A percentile compares a stretch with the other conserved stretches of the same genome.
Evolutionary conservation across 2,113 vertebrate species (phyloP).

Genomic region (Maccullochella peelii): DNA sequence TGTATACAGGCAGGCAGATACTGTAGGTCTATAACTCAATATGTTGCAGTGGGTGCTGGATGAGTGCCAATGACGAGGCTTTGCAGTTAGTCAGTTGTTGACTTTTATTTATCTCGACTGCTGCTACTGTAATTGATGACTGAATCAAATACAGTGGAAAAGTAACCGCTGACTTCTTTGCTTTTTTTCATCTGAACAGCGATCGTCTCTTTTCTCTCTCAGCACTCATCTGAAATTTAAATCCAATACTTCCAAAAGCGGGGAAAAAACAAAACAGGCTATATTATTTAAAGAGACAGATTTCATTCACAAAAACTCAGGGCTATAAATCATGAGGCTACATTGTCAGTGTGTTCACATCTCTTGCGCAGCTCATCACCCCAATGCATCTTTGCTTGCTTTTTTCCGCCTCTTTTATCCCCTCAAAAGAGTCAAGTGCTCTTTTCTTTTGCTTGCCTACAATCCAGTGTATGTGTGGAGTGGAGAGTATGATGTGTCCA

Average conservation of each 20-base stretch:
- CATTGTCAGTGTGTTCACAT: conserved; percentile 38
- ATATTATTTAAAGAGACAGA: conserved; percentile 59
- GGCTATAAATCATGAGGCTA: conserved; percentile 40
- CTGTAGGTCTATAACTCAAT: conserved; percentile 62
- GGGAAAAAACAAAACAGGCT: not conserved
- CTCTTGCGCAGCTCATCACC: conserved; percentile 25
- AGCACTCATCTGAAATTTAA: conserved; percentile 61
- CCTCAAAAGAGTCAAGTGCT: conserved; percentile 53
- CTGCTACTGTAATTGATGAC: conserved; percentile 66
- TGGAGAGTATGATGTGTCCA: conserved; percentile 31
- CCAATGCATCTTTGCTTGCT: not conserved
- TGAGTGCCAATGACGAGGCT: conserved; percentile 46
- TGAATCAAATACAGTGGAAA: conserved; percentile 64
- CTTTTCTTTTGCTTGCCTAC: conserved; percentile 28
- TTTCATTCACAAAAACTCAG: conserved; percentile 62
- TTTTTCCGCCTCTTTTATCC: conserved; percentile 48
- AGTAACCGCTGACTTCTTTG: conserved; percentile 56
- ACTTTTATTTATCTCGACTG: conserved; percentile 69
- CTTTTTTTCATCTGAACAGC: conserved; percentile 48
- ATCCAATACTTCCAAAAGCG: conserved; percentile 52
- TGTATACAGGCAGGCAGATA: conserved; percentile 37
- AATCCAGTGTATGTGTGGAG: conserved; percentile 15
- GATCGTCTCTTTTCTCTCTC: conserved; percentile 23
- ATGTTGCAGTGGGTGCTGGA: conserved; percentile 51
- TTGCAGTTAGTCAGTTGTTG: conserved; percentile 65